Base-by-base conservation (phyloP, 1,140 invertebrate genomes). In the Danaus melanippus region DNA sequence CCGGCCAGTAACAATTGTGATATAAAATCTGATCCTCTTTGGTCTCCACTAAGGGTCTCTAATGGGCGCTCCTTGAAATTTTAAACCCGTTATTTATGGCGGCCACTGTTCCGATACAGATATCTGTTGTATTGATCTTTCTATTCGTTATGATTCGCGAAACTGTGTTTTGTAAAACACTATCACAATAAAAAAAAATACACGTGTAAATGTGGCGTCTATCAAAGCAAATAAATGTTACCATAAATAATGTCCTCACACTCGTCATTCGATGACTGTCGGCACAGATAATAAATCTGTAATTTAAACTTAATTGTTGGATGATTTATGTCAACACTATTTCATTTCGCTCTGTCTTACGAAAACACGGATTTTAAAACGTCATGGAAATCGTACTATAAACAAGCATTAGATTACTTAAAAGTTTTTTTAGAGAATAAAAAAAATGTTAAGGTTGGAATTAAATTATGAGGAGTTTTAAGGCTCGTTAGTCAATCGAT, bases 51-150 rank as follows among this genome's bases (percentile, higher is more conserved):
- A 80, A 83, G 79, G 77, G 74, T 61, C 79, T 74, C 74, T 83
- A 83, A 79, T 80, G 68, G 79, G 65, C 67, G 74, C 58, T 67
- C 74, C 74, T 79, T 80, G 80, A 79, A 80, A 78, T 76, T 82
- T 79, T 79, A 75, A 67, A 67, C 66, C 67, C 73, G 74, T 80
- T 83, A 80, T 83, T 83, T 83, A 83, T 79, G 62, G 67, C 66
- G 58, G 62, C 73, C 69, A 70, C 73, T 76, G 73, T 71, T 69
- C 68, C 62, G 51, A 51, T 62, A 65, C 67, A 67, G 67, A 65
- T 79, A 81, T 81, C 78, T 63, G 62, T 60, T 46, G 61, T 62
- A 63, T 12, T 42, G 49, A 50, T 50, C 49, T 50, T 21, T 42
- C 12, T 80, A 66, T 67, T 69, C 65, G 71, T 58, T 58, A 58